phyloP scores from a whole-genome alignment of 2,113 vertebrate genomes.

The Fulica atra region DNA sequence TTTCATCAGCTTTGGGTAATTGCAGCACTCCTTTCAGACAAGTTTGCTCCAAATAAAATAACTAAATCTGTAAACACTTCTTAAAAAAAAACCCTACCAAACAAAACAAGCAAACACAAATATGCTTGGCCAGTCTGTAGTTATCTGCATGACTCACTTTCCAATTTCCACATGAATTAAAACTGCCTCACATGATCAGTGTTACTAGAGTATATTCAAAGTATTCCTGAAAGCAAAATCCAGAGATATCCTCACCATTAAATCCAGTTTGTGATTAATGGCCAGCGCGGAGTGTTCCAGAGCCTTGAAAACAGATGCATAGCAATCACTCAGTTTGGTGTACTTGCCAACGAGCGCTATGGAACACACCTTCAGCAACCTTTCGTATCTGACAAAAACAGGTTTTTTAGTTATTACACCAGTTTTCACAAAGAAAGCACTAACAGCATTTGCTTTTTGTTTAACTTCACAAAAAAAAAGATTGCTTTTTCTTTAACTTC shows the following conservation, averaged over 20 bases:
- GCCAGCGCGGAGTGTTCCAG: slow-evolving; percentile 82
- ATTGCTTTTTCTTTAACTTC: neutral
- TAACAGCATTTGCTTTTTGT: neutral
- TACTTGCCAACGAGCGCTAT: slow-evolving; percentile 84
- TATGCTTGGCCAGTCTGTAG: neutral
- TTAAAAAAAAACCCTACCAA: neutral
- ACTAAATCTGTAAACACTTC: neutral
- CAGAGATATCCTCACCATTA: slow-evolving; percentile 77
- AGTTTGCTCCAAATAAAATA: neutral
- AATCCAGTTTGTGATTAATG: slow-evolving; percentile 82
- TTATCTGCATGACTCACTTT: neutral
- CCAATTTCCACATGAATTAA: slow-evolving; percentile 15
- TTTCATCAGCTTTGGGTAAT: neutral
- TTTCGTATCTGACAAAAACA: slow-evolving; percentile 74
- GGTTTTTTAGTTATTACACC: neutral
- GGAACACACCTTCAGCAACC: slow-evolving; percentile 78
- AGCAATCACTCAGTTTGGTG: slow-evolving; percentile 82
- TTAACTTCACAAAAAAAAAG: neutral
- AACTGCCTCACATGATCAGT: neutral
- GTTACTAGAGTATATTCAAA: neutral
- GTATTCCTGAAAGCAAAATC: neutral
- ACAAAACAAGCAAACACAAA: neutral
- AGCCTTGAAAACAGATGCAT: slow-evolving; percentile 82
- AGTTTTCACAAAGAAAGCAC: neutral
- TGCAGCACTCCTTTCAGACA: neutral